Evolutionary conservation across 2,888 invertebrate genomes (phyloP), one percentile per base, ranked within the genome.

Genomic region (Ormyrus nitidulus): DNA sequence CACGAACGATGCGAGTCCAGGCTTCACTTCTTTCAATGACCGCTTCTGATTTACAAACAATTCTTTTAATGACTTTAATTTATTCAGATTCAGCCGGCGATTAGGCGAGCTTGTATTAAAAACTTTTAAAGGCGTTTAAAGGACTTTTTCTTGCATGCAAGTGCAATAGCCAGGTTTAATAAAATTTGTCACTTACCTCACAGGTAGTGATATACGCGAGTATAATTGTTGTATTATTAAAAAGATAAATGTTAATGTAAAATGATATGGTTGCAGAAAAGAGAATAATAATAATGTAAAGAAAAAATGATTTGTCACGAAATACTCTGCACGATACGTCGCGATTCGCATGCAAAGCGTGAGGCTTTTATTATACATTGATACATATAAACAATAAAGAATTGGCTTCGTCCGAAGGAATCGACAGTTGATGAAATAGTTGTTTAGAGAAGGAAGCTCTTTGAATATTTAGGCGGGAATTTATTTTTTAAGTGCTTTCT

Each of bases 141-240:
- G 34, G 3, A 2, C 34, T 34, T 34, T 34, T 34, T 34, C 34
- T 34, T 34, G 34, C 34, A 34, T 4, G 34, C 34, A 80, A 61
- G 53, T 59, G 65, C 66, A 61, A 13, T 13, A 13, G 0, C 13
- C 13, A 13, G 71, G n/a, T 75, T 76, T 9, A 69, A 73, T 53
- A 70, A 74, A 81, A 73, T 54, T 75, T 49, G 62, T 75, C 71
- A 81, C 81, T 81, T 81, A 81, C 81, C 81, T 81, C 74, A 66
- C 13, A 56, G 77, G 74, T 62, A 81, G 77, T 73, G 77, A 71
- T 69, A 77, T 46, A 49, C 56, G 64, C n/a, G n/a, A 56, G 6
- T 65, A 34, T 58, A 56, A 51, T 72, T 51, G 46, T 54, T 53
- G 10, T 6, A 71, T 13, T 34, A 10, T 6, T 11, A 78, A 72